phyloP scores from a whole-genome alignment of 53 echinoderm and acorn worm species.

The Apostichopus leukothele region DNA sequence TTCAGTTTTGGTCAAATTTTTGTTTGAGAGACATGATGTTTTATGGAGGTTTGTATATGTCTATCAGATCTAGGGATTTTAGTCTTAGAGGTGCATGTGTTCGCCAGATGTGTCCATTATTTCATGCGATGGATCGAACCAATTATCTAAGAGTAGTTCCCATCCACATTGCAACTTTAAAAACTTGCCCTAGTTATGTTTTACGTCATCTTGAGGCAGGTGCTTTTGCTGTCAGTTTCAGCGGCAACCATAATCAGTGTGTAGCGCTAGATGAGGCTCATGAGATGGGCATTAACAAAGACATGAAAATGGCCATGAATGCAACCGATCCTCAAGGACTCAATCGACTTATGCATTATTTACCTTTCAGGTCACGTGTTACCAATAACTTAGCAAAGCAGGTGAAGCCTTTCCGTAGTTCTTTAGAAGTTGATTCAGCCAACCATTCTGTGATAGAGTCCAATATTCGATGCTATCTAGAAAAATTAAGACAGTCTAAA shows the following conservation, averaged over 20 bases:
- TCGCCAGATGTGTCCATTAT: constrained; percentile 27
- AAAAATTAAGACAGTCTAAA: background rate
- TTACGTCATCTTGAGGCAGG: constrained; percentile 5
- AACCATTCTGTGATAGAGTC: background rate
- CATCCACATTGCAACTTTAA: constrained; percentile 36
- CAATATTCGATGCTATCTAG: constrained; percentile 12
- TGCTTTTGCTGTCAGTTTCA: constrained; percentile 43
- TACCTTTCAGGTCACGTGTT: constrained; percentile 18
- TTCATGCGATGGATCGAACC: constrained; percentile 37
- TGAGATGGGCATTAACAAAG: constrained; percentile 40
- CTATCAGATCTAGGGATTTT: constrained; percentile 34
- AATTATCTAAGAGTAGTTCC: constrained; percentile 28
- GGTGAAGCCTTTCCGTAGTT: background rate
- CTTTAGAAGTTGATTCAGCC: background rate
- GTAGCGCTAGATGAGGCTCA: constrained; percentile 37
- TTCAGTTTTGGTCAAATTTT: constrained; percentile 38
- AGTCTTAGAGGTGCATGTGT: constrained; percentile 28
- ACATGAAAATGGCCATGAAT: constrained; percentile 40
- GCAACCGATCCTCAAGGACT: constrained; percentile 34
- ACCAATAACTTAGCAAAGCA: background rate
- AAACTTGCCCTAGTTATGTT: background rate
- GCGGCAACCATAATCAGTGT: constrained; percentile 31
- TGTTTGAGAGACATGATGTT: constrained; percentile 12
- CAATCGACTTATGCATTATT: constrained; percentile 1
- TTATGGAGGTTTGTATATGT: constrained; percentile 5